These are phyloP conservation scores for Mus caroli DNA, from an alignment of 2,797 vertebrate genomes.

Conservation along the genomic window DNA sequence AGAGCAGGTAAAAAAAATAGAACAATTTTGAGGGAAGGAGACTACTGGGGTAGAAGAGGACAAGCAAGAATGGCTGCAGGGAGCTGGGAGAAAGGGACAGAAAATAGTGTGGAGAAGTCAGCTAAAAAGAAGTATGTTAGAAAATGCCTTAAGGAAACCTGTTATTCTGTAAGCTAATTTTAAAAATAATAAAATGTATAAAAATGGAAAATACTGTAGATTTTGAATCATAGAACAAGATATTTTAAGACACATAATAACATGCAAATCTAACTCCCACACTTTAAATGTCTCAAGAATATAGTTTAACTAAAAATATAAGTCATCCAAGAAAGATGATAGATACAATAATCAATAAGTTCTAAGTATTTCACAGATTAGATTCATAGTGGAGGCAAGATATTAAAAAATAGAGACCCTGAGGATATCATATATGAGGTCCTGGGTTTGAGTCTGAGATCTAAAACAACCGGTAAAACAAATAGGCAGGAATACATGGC, in stretches of 20 bases:
- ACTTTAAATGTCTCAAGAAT: conserved; percentile 63
- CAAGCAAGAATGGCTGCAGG: not conserved
- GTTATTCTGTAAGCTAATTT: not conserved
- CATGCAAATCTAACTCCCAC: conserved; percentile 62
- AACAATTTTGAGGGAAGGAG: not conserved
- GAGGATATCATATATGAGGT: not conserved
- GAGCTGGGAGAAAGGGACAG: not conserved
- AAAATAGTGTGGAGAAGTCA: not conserved
- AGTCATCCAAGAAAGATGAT: conserved; percentile 63
- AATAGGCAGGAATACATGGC: conserved; percentile 16
- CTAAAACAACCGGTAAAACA: not conserved
- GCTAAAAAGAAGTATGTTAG: no score
- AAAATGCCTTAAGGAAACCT: not conserved
- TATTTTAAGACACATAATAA: conserved; percentile 69
- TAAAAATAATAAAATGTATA: not conserved
- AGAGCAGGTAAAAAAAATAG: not conserved
- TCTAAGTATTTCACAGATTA: conserved; percentile 35
- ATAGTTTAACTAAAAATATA: conserved; percentile 70
- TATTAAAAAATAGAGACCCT: conserved; percentile 47
- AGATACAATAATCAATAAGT: conserved; percentile 51
- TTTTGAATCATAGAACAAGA: conserved; percentile 57
- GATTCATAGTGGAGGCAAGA: not conserved
- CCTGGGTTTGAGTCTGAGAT: not conserved
- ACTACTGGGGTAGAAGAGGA: no score
- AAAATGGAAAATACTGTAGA: conserved; percentile 45